Conservation (phyloP, 2,888 invertebrate genomes). For the Hydrotaea cyrtoneurina region DNA sequence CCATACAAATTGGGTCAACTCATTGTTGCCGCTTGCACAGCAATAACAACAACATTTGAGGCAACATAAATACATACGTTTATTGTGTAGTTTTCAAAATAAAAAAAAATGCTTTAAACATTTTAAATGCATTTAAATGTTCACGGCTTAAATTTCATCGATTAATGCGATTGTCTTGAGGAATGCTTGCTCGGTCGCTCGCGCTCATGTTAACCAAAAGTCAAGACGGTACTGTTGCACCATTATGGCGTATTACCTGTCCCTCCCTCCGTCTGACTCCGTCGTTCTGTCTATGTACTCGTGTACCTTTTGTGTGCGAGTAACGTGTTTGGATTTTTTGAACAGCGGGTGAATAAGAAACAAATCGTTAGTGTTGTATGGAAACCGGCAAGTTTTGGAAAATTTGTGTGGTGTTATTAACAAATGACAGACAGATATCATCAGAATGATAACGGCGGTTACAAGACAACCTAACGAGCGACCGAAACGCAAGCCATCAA, state of each 20-base stretch:
- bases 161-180: slow-evolving; percentile 44
- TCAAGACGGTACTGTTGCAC: not conserved
- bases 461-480: slow-evolving; percentile 35
- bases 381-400: slow-evolving; percentile 14
- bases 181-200: not conserved
- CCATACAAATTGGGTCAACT: slow-evolving; percentile 15
- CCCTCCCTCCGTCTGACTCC: not conserved
- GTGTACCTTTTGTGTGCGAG: not conserved
- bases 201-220: not conserved
- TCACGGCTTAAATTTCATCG: slow-evolving; percentile 59
- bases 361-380: not conserved
- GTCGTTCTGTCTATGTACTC: not conserved
- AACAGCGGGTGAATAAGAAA: not conserved
- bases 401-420: slow-evolving; percentile 56
- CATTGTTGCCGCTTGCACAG: not conserved
- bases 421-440: slow-evolving; percentile 66
- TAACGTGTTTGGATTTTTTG: slow-evolving; percentile 51
- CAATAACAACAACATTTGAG: not conserved
- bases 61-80: slow-evolving; percentile 11
- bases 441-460: slow-evolving; percentile 66
- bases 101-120: slow-evolving; percentile 60
- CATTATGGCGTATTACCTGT: not conserved
- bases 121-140: slow-evolving; percentile 63
- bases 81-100: slow-evolving; percentile 8
- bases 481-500: not conserved